These are phyloP conservation scores for Salticus scenicus DNA, from an alignment of 2,888 invertebrate genomes.

Conservation along the genomic window DNA sequence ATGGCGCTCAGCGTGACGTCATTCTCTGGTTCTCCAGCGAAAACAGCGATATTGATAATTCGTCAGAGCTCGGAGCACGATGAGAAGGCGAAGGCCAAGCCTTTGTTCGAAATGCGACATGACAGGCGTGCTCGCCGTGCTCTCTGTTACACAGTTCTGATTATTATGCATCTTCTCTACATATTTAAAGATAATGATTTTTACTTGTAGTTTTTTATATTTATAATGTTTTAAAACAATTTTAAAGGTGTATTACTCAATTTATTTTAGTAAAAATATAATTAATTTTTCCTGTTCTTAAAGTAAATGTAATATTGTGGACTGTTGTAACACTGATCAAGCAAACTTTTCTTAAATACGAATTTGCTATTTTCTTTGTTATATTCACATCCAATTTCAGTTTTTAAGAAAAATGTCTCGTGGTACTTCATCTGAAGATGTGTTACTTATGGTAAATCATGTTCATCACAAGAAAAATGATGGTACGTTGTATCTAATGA, in stretches of 20 bases:
- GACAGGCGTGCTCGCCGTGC: constrained; percentile 56
- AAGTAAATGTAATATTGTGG: too few species aligned
- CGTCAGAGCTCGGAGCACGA: constrained; percentile 62
- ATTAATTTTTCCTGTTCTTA: too few species aligned
- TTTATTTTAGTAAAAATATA: too few species aligned
- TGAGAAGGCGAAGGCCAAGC: constrained; percentile 52
- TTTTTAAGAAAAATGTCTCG: constrained; percentile 42
- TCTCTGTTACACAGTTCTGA: not conserved
- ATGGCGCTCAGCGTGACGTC: constrained; percentile 34
- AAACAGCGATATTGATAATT: constrained; percentile 40
- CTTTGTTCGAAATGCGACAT: constrained; percentile 64
- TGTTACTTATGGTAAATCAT: constrained; percentile 91
- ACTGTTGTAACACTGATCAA: too few species aligned
- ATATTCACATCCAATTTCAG: too few species aligned
- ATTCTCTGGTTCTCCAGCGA: constrained; percentile 38
- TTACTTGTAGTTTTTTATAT: too few species aligned
- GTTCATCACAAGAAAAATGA: constrained; percentile 97
- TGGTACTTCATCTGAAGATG: constrained; percentile 91
- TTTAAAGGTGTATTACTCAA: too few species aligned
- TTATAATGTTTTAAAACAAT: too few species aligned
- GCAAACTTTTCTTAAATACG: too few species aligned
- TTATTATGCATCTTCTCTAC: too few species aligned
- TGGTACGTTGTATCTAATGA: constrained; percentile 96
- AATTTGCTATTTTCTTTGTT: too few species aligned
- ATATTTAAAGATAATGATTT: too few species aligned